Evolutionary conservation across 1,140 invertebrate species (phyloP).

Genomic region (Euura saliciscinereae): DNA sequence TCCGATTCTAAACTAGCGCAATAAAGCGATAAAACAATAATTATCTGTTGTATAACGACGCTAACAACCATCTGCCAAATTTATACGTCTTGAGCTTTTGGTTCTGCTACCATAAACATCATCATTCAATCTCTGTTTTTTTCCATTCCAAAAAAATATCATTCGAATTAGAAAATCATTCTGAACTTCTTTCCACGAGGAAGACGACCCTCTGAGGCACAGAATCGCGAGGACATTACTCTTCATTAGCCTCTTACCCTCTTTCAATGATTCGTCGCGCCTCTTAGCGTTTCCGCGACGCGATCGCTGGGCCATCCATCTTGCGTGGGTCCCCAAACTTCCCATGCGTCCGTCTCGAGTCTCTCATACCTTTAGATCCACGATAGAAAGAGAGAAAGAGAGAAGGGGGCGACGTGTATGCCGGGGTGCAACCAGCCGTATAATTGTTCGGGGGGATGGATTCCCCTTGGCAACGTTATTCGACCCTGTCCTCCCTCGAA

Average conservation of each 20-base stretch:
- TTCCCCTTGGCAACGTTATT: neutral
- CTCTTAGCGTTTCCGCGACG: conserved; percentile 48
- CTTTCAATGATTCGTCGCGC: conserved; percentile 55
- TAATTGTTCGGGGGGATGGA: conserved; percentile 46
- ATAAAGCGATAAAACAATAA: too few species aligned
- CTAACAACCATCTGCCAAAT: too few species aligned
- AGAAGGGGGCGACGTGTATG: conserved; percentile 44
- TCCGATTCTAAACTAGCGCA: too few species aligned
- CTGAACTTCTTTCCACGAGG: too few species aligned
- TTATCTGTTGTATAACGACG: too few species aligned
- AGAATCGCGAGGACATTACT: conserved; percentile 40
- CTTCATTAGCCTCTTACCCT: conserved; percentile 49
- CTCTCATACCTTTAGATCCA: neutral
- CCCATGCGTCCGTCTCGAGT: neutral
- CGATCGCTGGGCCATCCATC: conserved; percentile 47
- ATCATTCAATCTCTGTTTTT: too few species aligned
- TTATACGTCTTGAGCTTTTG: too few species aligned
- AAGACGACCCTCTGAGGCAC: too few species aligned
- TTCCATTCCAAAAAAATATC: too few species aligned
- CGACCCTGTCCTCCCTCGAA: neutral
- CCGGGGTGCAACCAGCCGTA: conserved; percentile 53
- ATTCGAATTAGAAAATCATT: too few species aligned
- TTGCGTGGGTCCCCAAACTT: conserved; percentile 31
- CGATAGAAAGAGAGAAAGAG: neutral
- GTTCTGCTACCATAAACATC: too few species aligned